phyloP scores from a whole-genome alignment of 2,113 vertebrate genomes.

The Ptychochromis oligacanthus region DNA sequence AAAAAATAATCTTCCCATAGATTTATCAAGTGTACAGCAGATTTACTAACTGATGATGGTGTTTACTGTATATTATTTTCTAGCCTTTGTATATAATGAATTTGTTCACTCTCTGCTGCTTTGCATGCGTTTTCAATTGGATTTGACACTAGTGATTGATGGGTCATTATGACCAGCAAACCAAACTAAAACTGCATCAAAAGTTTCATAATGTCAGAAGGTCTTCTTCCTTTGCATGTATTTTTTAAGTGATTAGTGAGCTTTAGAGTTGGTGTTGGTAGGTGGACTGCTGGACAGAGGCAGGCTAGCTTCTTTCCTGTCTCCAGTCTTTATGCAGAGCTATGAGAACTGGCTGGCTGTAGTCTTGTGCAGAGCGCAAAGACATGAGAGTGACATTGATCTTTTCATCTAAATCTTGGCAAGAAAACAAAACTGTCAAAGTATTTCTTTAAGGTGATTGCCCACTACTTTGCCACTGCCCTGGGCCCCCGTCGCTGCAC shows the following conservation, averaged over 20 bases:
- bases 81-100: too few species aligned
- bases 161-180: not conserved
- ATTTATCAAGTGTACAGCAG: too few species aligned
- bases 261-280: not conserved
- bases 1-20: too few species aligned
- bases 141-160: not conserved
- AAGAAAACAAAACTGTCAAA: not conserved
- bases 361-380: not conserved
- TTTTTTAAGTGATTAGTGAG: not conserved
- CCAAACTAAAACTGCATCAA: not conserved
- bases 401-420: not conserved
- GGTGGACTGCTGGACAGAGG: not conserved
- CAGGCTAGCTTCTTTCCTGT: not conserved
- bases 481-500: not conserved
- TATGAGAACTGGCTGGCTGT: not conserved
- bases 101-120: not conserved
- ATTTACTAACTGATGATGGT: too few species aligned
- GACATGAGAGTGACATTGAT: not conserved
- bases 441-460: slow-evolving; percentile 5
- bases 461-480: not conserved
- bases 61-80: too few species aligned
- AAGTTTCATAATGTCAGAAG: not conserved
- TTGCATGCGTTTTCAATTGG: not conserved
- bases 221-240: not conserved
- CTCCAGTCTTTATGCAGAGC: not conserved